Percentiles rank a stretch among this genome's conserved stretches.
Evolutionary conservation across 2,113 vertebrate species (phyloP).

Genomic region (Rhinoderma darwinii): DNA sequence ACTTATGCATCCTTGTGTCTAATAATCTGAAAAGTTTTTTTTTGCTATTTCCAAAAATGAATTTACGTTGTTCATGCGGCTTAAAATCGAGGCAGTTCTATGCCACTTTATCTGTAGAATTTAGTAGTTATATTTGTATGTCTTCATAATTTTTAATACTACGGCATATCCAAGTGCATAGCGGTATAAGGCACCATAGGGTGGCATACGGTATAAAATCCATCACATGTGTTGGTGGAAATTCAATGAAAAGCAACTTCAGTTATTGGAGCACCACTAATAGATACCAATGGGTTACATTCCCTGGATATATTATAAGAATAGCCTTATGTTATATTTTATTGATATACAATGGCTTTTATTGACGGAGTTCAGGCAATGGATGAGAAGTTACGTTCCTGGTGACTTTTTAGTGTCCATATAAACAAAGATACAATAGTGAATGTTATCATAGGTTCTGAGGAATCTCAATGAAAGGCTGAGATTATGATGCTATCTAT

Average conservation of each 20-base stretch:
- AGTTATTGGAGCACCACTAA: not conserved
- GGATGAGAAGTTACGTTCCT: not conserved
- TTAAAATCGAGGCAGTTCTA: not conserved
- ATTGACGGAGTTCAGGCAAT: not conserved
- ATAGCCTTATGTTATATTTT: not conserved
- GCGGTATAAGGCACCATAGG: not conserved
- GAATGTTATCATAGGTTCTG: not conserved
- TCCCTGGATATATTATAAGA: not conserved
- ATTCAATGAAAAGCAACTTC: not conserved
- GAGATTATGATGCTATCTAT: not conserved
- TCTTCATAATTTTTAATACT: not conserved
- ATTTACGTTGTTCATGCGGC: not conserved
- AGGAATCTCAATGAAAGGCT: not conserved
- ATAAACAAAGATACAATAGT: not conserved
- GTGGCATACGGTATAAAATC: not conserved
- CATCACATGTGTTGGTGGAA: not conserved
- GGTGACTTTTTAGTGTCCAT: not conserved
- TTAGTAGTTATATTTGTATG: not conserved
- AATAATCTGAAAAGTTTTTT: not conserved
- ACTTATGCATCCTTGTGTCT: conserved; percentile 19
- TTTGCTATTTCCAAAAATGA: not conserved
- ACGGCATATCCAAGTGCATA: not conserved
- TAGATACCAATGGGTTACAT: not conserved
- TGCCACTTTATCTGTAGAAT: not conserved
- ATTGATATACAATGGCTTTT: not conserved